These are phyloP conservation scores for Polydrusus pterygomalis DNA, from an alignment of 2,888 invertebrate genomes.

Conservation along the genomic window DNA sequence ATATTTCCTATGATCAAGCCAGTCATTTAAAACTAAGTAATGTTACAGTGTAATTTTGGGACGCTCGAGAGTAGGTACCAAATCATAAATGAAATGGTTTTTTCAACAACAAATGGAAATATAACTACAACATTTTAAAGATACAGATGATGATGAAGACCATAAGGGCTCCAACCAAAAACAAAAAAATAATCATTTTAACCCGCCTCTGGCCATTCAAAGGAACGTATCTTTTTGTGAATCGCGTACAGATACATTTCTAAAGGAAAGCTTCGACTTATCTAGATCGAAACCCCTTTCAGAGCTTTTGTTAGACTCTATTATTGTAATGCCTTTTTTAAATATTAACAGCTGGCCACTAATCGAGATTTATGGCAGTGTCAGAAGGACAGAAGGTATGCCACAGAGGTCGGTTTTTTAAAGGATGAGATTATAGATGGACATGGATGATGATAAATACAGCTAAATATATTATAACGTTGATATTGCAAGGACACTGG, in stretches of 20 bases:
- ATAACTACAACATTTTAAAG: too few relatives aligned
- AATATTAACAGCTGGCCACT: slow-evolving; percentile 65
- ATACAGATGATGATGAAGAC: too few relatives aligned
- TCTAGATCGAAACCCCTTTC: slow-evolving; percentile 61
- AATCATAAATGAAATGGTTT: too few relatives aligned
- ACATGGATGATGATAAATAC: not conserved
- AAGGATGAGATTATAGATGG: not conserved
- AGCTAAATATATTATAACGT: too few relatives aligned
- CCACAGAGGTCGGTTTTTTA: slow-evolving; percentile 8
- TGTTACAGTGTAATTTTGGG: too few relatives aligned
- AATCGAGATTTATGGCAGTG: slow-evolving; percentile 45
- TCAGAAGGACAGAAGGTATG: slow-evolving; percentile 11
- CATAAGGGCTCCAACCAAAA: too few relatives aligned
- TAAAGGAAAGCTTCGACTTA: slow-evolving; percentile 58
- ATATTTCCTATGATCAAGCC: too few relatives aligned
- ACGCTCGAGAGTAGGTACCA: too few relatives aligned
- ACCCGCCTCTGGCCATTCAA: slow-evolving; percentile 10
- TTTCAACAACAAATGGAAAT: too few relatives aligned
- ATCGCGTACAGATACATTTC: slow-evolving; percentile 37
- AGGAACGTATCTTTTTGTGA: slow-evolving; percentile 18
- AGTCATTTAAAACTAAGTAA: too few relatives aligned
- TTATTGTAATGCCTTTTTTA: slow-evolving; percentile 65
- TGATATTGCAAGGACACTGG: too few relatives aligned
- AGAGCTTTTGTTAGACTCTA: slow-evolving; percentile 57
- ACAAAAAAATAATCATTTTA: too few relatives aligned